These are phyloP conservation scores for Lycorma delicatula DNA, from an alignment of 1,140 invertebrate genomes.

Conservation along the genomic window DNA sequence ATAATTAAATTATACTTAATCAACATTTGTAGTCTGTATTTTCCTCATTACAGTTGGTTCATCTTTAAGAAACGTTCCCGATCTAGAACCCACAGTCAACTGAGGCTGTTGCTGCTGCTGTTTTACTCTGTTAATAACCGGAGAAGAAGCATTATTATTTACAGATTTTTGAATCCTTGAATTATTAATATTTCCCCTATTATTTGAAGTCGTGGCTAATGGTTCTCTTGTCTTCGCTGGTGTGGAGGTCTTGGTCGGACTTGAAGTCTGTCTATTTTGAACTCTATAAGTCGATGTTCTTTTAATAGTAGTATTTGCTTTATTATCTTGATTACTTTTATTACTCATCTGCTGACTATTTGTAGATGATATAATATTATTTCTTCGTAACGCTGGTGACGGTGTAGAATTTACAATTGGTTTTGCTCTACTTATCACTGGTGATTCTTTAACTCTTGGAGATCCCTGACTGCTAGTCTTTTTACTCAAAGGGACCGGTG, in stretches of 20 bases:
- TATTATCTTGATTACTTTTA: neutral
- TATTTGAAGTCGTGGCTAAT: conserved; percentile 38
- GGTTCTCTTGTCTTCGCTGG: conserved; percentile 38
- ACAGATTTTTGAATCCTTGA: conserved; percentile 17
- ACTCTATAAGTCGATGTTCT: conserved; percentile 19
- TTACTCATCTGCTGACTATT: no score
- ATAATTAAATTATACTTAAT: no score
- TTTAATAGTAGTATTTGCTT: conserved; percentile 7
- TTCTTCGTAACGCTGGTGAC: neutral
- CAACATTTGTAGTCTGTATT: no score
- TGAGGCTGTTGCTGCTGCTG: conserved; percentile 14
- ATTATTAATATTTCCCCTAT: conserved; percentile 38
- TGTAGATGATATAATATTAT: conserved; percentile 7
- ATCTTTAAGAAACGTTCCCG: conserved; percentile 63
- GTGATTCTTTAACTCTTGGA: neutral
- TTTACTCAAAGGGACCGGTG: conserved; percentile 10
- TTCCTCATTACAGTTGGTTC: conserved; percentile 50
- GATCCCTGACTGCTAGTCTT: conserved; percentile 4
- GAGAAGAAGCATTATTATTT: neutral
- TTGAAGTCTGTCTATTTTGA: conserved; percentile 24
- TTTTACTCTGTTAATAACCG: neutral
- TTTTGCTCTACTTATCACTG: neutral
- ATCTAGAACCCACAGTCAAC: conserved; percentile 44
- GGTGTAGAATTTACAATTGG: conserved; percentile 1
- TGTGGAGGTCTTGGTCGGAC: conserved; percentile 37